phyloP scores from a whole-genome alignment of 92 coral and sea anemone genomes.

The Meandrina meandrites region DNA sequence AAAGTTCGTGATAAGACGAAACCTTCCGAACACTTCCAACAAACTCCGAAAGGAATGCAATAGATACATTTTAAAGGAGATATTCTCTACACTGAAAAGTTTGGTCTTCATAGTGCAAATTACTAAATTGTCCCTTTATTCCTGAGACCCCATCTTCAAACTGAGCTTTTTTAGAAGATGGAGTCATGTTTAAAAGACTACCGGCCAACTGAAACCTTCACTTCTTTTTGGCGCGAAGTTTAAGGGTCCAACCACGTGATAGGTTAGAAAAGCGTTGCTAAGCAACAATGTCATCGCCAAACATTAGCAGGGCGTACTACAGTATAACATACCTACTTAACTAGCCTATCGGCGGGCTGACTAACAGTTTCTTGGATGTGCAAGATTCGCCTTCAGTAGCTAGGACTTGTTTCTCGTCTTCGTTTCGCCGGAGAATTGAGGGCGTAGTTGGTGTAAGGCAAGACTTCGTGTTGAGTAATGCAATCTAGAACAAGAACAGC shows the following conservation, averaged over 20 bases:
- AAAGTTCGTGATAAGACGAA: background rate
- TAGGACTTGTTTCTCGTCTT: slow-evolving; percentile 59
- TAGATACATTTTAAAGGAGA: background rate
- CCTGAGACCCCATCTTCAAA: background rate
- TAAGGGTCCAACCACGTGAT: background rate
- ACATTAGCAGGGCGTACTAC: background rate
- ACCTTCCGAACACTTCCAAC: background rate
- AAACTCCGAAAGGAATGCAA: background rate
- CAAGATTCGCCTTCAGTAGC: slow-evolving; percentile 31
- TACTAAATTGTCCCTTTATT: background rate
- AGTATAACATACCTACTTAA: background rate
- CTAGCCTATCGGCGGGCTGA: background rate
- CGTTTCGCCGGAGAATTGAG: slow-evolving; percentile 62
- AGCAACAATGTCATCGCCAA: background rate
- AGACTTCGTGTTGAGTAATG: slow-evolving; percentile 74
- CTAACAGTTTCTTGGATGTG: background rate
- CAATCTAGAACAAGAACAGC: slow-evolving; percentile 64
- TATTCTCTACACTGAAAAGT: background rate
- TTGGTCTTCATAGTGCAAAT: background rate
- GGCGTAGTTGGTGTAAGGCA: slow-evolving; percentile 66
- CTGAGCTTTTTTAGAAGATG: background rate
- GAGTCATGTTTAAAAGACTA: no score
- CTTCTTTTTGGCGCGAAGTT: background rate
- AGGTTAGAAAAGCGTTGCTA: background rate
- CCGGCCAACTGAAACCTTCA: background rate